Base-by-base conservation (phyloP, 2,888 invertebrate species). In the Mylabris sibirica region DNA sequence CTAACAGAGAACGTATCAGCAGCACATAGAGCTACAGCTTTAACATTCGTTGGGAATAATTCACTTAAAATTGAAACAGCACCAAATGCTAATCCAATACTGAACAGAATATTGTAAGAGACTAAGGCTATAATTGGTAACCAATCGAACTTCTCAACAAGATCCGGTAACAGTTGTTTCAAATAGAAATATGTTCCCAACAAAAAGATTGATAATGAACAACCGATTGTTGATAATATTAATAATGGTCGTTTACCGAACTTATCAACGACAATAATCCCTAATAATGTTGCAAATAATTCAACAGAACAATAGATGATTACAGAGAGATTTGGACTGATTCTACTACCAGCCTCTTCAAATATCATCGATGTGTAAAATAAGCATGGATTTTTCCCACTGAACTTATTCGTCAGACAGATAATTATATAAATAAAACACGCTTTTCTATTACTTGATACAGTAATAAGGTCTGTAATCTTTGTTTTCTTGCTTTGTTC, bases 361-460 rank as follows among this genome's bases (percentile, higher is more conserved):
- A 93, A 91, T 76, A 93, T 92, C 1, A 85, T 85, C 69, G 90
- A 88, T 0, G 90, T 88, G 76, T 90, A 90, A 4, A 90, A 88
- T 8, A 90, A 85, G 11, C 90, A 87, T 0, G 90, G 89, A 68
- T 89, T 89, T 71, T 90, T 90, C 0, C 90, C 90, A 77, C 89
- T 89, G 64, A 90, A 86, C 79, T 93, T 92, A 78, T 89, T 89
- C 35, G 89, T 88, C 2, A 88, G 85, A 77, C 88, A 88, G 14
- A 92, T 85, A 34, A 89, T 88, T 12, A 90, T 78, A 68, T 75
- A 83, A 85, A 92, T 89, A 76, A 87, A 85, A 77, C 91, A 85
- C 1, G 91, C 92, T 83, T 88, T 88, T 73, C 89, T 87, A 76
- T 89, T 89, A 1, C 88, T 88, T 12, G 87, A 85, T 73, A 88